A percentile compares a stretch with the other conserved stretches of the same genome.
Evolutionary conservation across 92 coral and sea anemone genomes (phyloP).

Genomic region (Hydrozoanthus gracilis): DNA sequence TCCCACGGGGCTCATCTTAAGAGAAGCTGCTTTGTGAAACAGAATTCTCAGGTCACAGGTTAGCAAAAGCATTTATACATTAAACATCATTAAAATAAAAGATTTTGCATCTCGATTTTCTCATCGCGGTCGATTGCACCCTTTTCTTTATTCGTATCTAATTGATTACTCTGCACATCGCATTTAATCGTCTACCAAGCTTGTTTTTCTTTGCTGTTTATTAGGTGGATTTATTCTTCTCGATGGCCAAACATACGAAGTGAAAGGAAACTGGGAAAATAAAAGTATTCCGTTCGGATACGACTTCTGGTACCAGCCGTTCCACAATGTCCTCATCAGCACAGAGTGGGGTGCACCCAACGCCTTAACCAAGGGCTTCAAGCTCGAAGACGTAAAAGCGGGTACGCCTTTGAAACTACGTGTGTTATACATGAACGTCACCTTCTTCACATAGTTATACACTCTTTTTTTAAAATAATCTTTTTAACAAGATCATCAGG

Average conservation of each 20-base stretch:
- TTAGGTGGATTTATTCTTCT: conserved; percentile 91
- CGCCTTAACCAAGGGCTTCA: conserved; percentile 77
- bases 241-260: conserved; percentile 93
- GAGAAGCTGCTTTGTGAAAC: no score
- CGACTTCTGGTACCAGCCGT: conserved; percentile 99
- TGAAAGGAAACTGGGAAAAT: conserved; percentile 94
- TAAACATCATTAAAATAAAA: no score
- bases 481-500: no score
- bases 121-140: no score
- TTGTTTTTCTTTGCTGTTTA: not conserved
- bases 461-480: no score
- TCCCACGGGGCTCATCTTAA: no score
- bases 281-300: conserved; percentile 81
- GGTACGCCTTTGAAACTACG: conserved; percentile 50
- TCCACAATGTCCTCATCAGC: conserved; percentile 95
- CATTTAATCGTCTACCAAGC: not conserved
- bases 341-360: conserved; percentile 96
- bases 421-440: no score
- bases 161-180: not conserved
- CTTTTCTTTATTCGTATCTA: not conserved
- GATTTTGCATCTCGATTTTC: no score
- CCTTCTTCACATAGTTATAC: no score
- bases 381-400: conserved; percentile 79
- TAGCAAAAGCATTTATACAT: no score
- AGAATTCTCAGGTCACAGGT: no score